Percentiles rank a stretch among this genome's conserved stretches.
These are phyloP conservation scores for Loris lydekkerianus DNA, from an alignment of 2,797 vertebrate genomes.

Conservation along the genomic window DNA sequence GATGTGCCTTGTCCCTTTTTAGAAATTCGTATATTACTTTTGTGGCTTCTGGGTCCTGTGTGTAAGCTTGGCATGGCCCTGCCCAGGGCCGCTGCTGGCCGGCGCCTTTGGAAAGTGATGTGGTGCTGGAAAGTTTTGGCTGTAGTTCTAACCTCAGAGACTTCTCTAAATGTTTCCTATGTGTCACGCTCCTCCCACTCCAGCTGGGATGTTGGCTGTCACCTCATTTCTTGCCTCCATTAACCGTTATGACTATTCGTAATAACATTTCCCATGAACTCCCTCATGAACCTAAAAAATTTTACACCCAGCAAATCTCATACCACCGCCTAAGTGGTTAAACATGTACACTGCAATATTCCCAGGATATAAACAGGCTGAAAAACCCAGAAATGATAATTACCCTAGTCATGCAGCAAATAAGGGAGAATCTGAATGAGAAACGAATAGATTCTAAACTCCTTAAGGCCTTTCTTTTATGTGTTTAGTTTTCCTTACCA, in stretches of 20 bases:
- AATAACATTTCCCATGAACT: slow-evolving; percentile 30
- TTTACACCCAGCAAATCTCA: slow-evolving; percentile 40
- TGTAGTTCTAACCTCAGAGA: background rate
- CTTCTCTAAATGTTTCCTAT: background rate
- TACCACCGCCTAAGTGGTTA: background rate
- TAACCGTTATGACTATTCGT: background rate
- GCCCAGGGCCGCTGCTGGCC: slow-evolving; percentile 7
- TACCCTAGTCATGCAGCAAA: slow-evolving; percentile 23
- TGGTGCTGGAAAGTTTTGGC: slow-evolving; percentile 26
- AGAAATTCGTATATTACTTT: background rate
- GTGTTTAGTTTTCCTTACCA: background rate
- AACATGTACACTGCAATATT: background rate
- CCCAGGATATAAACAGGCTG: background rate
- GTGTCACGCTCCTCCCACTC: background rate
- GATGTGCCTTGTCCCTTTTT: background rate
- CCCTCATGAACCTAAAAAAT: background rate
- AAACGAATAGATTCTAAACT: background rate
- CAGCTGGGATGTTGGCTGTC: background rate
- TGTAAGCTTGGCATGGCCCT: background rate
- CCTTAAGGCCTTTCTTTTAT: background rate
- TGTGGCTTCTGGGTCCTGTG: background rate
- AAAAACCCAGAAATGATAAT: background rate
- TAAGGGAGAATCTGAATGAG: background rate
- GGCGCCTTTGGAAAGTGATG: background rate
- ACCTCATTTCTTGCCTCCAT: slow-evolving; percentile 6